phyloP scores from a whole-genome alignment of 1,140 invertebrate species.

The Scaptodrosophila lebanonensis region DNA sequence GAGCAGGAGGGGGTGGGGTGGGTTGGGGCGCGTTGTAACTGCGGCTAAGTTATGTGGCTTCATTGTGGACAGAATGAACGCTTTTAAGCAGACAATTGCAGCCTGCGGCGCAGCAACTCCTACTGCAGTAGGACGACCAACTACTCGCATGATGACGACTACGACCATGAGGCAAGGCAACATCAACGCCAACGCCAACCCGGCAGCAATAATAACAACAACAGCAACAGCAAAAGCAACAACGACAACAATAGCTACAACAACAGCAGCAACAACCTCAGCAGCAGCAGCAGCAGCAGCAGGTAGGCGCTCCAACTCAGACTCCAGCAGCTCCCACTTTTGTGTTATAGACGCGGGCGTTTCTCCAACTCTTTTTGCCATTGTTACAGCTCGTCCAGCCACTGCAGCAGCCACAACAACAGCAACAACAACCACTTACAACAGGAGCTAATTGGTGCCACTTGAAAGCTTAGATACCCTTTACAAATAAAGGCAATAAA shows the following conservation, averaged over 20 bases:
- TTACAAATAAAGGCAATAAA: too few species aligned
- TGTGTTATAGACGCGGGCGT: background rate
- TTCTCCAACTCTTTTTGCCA: conserved; percentile 16
- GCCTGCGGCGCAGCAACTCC: conserved; percentile 57
- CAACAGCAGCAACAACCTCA: conserved; percentile 6
- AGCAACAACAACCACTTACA: too few species aligned
- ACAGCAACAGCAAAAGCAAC: conserved; percentile 40
- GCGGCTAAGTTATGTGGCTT: conserved; percentile 72
- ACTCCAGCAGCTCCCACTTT: conserved; percentile 26
- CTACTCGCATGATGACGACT: too few species aligned
- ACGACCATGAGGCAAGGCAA: background rate
- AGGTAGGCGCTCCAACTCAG: conserved; percentile 12
- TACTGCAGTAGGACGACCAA: background rate
- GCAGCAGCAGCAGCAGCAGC: conserved; percentile 12
- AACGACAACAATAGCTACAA: too few species aligned
- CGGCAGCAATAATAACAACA: conserved; percentile 17
- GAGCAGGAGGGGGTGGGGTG: conserved; percentile 8
- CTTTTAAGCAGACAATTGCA: conserved; percentile 75
- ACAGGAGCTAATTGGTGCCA: conserved; percentile 21
- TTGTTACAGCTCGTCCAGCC: conserved; percentile 11
- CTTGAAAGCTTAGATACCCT: too few species aligned
- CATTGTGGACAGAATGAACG: conserved; percentile 74
- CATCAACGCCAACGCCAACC: background rate
- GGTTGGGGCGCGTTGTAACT: conserved; percentile 38
- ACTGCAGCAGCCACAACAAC: too few species aligned